Evolutionary conservation across 2,113 vertebrate species (phyloP), one percentile per base, ranked within the genome.

Genomic region (Channa maculata): DNA sequence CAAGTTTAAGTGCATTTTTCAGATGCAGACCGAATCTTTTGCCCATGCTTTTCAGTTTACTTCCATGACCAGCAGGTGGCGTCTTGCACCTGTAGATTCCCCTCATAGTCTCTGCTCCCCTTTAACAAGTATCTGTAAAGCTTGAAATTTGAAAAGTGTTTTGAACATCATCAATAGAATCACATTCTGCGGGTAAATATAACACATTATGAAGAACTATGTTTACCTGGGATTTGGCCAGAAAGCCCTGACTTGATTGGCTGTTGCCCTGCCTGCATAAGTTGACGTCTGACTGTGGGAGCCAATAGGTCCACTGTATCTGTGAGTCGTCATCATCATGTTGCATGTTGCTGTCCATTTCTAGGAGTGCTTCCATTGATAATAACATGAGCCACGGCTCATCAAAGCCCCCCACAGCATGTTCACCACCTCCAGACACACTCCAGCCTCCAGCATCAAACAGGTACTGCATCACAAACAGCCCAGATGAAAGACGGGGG

Each of bases 391-490:
- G 86, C 74, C 70, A 14, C 82, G 49, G 77, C 83, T 80, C 89
- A 85, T 83, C 88, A 34, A 86, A 86, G 68, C 14, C 5, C 71
- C 82, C 65, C 1, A 41, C 85, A 63, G 70, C 86, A 71, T 86
- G 78, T 77, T 74, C 82, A 38, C 82, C 84, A 54, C 14, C 83
- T 58, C 44, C 74, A 78, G 88, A 89, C 80, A 33, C 84, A 2
- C 67, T 49, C 24, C 24, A 24, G 83, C 84, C 83, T 78, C 88
- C 86, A 82, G 49, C 86, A 11, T 84, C 91, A 71, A 91, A 88
- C 90, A 92, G 91, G 91, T 92, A 92, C 82, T 48, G 79, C 85
- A 88, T 89, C 82, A 72, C 83, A 77, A 82, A 59, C 69, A 83
- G 51, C 58, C 71, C 51, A 11, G 55, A 14, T 8, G 14, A 36